phyloP scores from a whole-genome alignment of 1,140 invertebrate species.

The Drosophila obscura region DNA sequence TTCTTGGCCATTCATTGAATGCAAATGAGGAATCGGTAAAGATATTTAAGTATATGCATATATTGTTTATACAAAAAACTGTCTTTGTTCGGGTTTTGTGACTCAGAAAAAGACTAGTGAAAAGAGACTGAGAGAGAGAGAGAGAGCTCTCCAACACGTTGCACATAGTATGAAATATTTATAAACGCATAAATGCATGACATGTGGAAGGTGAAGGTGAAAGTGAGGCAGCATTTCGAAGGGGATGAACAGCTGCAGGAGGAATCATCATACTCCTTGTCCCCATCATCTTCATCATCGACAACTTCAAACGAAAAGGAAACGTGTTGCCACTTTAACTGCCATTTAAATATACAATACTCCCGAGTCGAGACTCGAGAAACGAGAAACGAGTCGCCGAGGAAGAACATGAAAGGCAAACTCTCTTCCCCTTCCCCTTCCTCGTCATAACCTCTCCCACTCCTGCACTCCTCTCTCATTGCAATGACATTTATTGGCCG shows the following conservation, averaged over 20 bases:
- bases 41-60: slow-evolving; percentile 36
- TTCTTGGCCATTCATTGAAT: slow-evolving; percentile 64
- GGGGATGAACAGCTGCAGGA: slow-evolving; percentile 28
- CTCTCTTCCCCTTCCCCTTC: not conserved
- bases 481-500: slow-evolving; percentile 79
- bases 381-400: no score
- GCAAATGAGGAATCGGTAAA: slow-evolving; percentile 66
- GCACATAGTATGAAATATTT: slow-evolving; percentile 75
- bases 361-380: slow-evolving; percentile 17
- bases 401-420: slow-evolving; percentile 66
- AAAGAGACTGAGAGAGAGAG: slow-evolving; percentile 16
- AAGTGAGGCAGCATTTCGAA: slow-evolving; percentile 3
- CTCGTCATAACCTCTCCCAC: no score
- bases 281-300: slow-evolving; percentile 45
- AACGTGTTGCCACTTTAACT: slow-evolving; percentile 82
- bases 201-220: slow-evolving; percentile 4
- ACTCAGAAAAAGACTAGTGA: slow-evolving; percentile 51
- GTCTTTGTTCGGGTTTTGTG: slow-evolving; percentile 63
- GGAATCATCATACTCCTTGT: slow-evolving; percentile 36
- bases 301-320: slow-evolving; percentile 74
- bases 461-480: slow-evolving; percentile 13
- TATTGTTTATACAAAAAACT: slow-evolving; percentile 61
- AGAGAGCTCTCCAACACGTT: slow-evolving; percentile 46
- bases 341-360: slow-evolving; percentile 80
- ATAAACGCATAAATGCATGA: slow-evolving; percentile 73